Evolutionary conservation across 2,888 invertebrate species (phyloP).

Genomic region (Eupithecia tripunctaria): DNA sequence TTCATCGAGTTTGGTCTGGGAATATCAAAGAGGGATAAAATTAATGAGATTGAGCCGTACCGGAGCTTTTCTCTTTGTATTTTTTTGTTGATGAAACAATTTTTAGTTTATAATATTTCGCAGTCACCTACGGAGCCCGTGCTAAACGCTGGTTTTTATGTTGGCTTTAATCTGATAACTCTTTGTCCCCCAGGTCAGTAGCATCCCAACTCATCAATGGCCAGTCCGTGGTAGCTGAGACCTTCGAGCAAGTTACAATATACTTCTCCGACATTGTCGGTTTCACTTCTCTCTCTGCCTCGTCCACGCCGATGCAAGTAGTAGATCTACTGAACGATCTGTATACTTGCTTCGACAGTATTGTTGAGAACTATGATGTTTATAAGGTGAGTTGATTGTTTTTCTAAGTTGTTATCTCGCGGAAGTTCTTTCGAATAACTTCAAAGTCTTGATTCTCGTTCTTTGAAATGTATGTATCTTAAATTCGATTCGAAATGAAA

Average conservation of each 20-base stretch:
- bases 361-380: conserved; percentile 97
- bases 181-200: conserved; percentile 85
- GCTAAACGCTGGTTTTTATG: too few species aligned
- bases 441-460: neutral
- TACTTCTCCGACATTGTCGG: conserved; percentile 97
- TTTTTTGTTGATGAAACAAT: too few species aligned
- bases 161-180: neutral
- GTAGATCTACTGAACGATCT: conserved; percentile 98
- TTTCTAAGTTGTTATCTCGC: neutral
- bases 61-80: neutral
- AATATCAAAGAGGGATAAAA: neutral
- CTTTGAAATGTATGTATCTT: too few species aligned
- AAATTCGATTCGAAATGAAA: too few species aligned
- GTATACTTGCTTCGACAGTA: conserved; percentile 98
- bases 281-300: conserved; percentile 95
- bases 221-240: conserved; percentile 95
- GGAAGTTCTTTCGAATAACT: neutral
- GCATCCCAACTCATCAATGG: conserved; percentile 96
- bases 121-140: too few species aligned
- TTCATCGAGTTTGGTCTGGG: neutral
- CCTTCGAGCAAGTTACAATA: conserved; percentile 96
- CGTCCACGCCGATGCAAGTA: conserved; percentile 95
- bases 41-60: conserved; percentile 1
- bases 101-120: too few species aligned
- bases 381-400: conserved; percentile 90